A percentile compares a stretch with the other conserved stretches of the same genome.
phyloP scores from a whole-genome alignment of 2,797 vertebrate species.

The Echiichthys vipera region DNA sequence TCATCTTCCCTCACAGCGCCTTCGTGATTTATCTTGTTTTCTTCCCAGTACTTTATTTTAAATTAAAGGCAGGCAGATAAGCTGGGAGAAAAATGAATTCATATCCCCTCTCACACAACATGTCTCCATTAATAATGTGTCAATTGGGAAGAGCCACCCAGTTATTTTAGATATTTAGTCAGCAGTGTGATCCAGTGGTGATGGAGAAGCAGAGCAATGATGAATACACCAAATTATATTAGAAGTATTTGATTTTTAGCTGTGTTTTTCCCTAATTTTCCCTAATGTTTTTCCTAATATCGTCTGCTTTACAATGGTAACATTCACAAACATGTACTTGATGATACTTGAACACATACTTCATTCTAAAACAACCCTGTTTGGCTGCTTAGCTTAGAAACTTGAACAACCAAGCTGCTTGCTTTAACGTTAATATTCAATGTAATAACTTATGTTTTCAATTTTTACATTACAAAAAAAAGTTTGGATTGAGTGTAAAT shows the following conservation, averaged over 20 bases:
- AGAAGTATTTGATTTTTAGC: not conserved
- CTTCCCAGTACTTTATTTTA: constrained; percentile 51
- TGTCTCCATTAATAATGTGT: constrained; percentile 55
- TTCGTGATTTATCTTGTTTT: constrained; percentile 60
- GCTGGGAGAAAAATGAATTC: constrained; percentile 39
- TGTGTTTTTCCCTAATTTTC: not conserved
- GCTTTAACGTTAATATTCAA: too few species aligned
- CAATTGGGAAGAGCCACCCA: constrained; percentile 10
- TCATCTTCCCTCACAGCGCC: constrained; percentile 38
- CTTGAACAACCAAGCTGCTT: too few species aligned
- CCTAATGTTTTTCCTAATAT: not conserved
- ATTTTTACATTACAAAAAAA: too few species aligned
- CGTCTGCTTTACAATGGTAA: not conserved
- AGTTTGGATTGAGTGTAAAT: too few species aligned
- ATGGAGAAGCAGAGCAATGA: not conserved
- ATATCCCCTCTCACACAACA: constrained; percentile 46
- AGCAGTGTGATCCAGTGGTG: constrained; percentile 11
- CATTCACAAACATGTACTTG: not conserved
- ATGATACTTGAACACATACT: too few species aligned
- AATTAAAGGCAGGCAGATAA: constrained; percentile 56
- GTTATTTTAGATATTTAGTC: constrained; percentile 33
- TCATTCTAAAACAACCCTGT: too few species aligned
- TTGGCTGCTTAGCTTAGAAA: too few species aligned
- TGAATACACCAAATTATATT: not conserved
- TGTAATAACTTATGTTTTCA: too few species aligned